Base-by-base conservation (phyloP, 30 jellyfish, hydroid and myxozoan species). In the Turritopsis dohrnii region DNA sequence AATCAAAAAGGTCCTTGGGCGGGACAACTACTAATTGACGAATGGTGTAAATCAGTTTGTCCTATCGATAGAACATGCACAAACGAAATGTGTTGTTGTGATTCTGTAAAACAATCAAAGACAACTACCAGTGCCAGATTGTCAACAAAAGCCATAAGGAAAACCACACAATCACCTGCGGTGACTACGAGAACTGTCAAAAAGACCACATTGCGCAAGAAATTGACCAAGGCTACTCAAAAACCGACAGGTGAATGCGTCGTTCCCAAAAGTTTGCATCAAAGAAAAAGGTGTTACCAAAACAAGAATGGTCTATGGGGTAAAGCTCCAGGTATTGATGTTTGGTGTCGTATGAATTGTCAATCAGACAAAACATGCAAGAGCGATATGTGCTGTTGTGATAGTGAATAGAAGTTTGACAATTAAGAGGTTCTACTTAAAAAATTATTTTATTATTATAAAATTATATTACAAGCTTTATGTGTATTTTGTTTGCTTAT, bases 301-400 rank as follows among this genome's bases (percentile, higher is more conserved):
- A 69, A 69, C 77, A 23, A 23, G 19, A 69, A 69, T 69, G 77
- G 77, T n/a, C 30, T 19, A 69, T 69, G 77, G 77, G 76, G 76
- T 3, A 66, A 66, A 66, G 29, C 8, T 4, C 77, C 77, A 69
- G 77, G 77, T 69, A 27, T n/a, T 69, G 77, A 69, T 21, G 19
- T 9, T 69, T 69, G 77, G 77, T 69, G 77, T 19, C 23, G 16
- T n/a, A 69, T 27, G 30, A 27, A 69, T 19, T 69, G 77, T 69
- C 77, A 17, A 7, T 7, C 16, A 8, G 77, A n/a, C 19, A 23
- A 17, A n/a, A n/a, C 77, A n/a, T 69, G 77, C 77, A 27, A 69
- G 0, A 69, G 8, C 77, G 19, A 69, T 69, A 69, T 69, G 77
- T 69, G 77, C 30, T 69, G 77, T 27, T 69, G 77, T 66, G 29